These are phyloP conservation scores for Thumatha senex DNA, from an alignment of 2,888 invertebrate genomes.

Conservation along the genomic window DNA sequence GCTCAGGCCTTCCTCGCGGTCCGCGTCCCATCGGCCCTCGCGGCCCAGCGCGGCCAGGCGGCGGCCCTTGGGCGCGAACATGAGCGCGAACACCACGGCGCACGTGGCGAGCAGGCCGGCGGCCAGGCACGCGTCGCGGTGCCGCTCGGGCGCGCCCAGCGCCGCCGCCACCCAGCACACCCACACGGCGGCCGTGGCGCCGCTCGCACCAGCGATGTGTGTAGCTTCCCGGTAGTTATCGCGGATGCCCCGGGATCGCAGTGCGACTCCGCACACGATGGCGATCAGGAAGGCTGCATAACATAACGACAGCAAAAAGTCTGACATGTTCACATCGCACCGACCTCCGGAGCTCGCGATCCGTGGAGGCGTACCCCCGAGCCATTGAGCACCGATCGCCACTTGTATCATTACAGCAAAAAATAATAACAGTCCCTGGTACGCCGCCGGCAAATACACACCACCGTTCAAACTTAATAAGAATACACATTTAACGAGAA, in stretches of 20 bases:
- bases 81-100: conserved; percentile 93
- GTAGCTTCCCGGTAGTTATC: conserved; percentile 97
- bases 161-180: conserved; percentile 93
- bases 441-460: conserved; percentile 95
- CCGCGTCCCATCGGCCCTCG: conserved; percentile 92
- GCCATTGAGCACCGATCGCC: conserved; percentile 92
- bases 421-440: conserved; percentile 94
- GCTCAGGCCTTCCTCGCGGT: conserved; percentile 92
- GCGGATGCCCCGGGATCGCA: conserved; percentile 93
- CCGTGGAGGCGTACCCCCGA: conserved; percentile 90
- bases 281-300: conserved; percentile 93
- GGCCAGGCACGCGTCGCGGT: conserved; percentile 94
- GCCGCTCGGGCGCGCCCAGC: conserved; percentile 89
- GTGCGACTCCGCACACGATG: conserved; percentile 92
- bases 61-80: conserved; percentile 97
- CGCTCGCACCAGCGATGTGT: conserved; percentile 94
- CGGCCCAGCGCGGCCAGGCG: conserved; percentile 96
- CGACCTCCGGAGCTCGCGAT: conserved; percentile 59
- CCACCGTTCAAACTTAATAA: conserved; percentile 95
- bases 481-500: conserved; percentile 97
- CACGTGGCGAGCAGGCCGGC: conserved; percentile 94
- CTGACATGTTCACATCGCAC: conserved; percentile 87
- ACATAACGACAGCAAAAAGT: conserved; percentile 90
- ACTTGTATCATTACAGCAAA: conserved; percentile 96
- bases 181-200: conserved; percentile 94